phyloP scores from a whole-genome alignment of 2,888 invertebrate species.

The Cylloceria caligata region DNA sequence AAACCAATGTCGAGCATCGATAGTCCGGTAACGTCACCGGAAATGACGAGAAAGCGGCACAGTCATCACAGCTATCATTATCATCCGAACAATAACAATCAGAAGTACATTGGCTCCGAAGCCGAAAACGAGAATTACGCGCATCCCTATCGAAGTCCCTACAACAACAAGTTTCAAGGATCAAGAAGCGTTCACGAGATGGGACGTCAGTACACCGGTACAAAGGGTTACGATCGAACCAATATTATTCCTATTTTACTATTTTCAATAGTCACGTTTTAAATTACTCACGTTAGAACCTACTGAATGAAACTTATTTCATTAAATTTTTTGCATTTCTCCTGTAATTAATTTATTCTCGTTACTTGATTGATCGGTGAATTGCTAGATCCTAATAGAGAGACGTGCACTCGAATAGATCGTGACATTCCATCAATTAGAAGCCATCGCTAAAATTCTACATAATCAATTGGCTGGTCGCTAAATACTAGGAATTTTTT shows the following conservation, averaged over 20 bases:
- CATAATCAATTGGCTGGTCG: background rate
- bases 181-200: conserved; percentile 90
- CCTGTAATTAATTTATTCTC: background rate
- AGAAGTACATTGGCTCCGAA: conserved; percentile 86
- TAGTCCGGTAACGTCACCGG: conserved; percentile 95
- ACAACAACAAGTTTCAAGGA: conserved; percentile 81
- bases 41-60: conserved; percentile 94
- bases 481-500: background rate
- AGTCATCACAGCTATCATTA: conserved; percentile 86
- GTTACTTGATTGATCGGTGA: background rate
- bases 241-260: conserved; percentile 41
- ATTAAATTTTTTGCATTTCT: background rate
- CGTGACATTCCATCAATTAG: background rate
- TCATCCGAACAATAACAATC: conserved; percentile 85
- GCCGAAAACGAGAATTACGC: conserved; percentile 83
- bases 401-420: background rate
- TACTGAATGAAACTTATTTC: background rate
- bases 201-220: conserved; percentile 85
- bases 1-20: conserved; percentile 97
- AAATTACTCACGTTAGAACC: background rate
- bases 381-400: background rate
- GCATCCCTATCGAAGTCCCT: conserved; percentile 80
- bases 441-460: background rate
- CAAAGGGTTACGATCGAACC: conserved; percentile 68
- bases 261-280: background rate